phyloP scores from a whole-genome alignment of 2,888 invertebrate genomes.

The Volucella inflata region DNA sequence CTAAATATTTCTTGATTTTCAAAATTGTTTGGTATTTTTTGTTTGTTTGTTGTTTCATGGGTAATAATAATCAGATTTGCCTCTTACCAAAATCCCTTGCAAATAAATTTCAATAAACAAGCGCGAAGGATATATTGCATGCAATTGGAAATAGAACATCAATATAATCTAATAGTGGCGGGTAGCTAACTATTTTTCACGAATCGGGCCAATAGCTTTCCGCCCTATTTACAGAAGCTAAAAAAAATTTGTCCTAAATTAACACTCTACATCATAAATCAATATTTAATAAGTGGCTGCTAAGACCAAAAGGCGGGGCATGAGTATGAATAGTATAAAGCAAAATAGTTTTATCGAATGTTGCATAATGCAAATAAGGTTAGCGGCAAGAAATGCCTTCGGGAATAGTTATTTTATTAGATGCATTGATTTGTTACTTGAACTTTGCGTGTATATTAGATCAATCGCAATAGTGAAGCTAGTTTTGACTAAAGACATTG shows the following conservation, averaged over 20 bases:
- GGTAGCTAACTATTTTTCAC: constrained; percentile 57
- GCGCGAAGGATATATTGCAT: not conserved
- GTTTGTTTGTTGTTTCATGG: no score
- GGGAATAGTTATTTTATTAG: constrained; percentile 29
- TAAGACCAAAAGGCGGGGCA: constrained; percentile 31
- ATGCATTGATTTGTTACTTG: constrained; percentile 30
- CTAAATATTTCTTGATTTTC: no score
- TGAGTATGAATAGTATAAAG: constrained; percentile 67
- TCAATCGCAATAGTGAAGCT: no score
- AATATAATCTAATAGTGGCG: constrained; percentile 48
- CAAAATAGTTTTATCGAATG: constrained; percentile 55
- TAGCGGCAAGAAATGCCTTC: constrained; percentile 4
- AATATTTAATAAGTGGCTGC: constrained; percentile 40
- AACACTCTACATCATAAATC: constrained; percentile 32
- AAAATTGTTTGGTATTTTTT: no score
- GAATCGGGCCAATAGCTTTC: constrained; percentile 53
- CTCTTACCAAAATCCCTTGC: no score
- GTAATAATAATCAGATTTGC: no score
- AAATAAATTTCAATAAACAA: no score
- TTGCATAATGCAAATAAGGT: constrained; percentile 48
- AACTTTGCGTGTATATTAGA: no score
- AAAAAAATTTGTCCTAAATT: constrained; percentile 66
- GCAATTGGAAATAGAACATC: not conserved
- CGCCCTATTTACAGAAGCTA: constrained; percentile 54
- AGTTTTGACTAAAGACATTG: no score